phyloP scores from a whole-genome alignment of 2,797 vertebrate genomes.

The Coilia nasus region DNA sequence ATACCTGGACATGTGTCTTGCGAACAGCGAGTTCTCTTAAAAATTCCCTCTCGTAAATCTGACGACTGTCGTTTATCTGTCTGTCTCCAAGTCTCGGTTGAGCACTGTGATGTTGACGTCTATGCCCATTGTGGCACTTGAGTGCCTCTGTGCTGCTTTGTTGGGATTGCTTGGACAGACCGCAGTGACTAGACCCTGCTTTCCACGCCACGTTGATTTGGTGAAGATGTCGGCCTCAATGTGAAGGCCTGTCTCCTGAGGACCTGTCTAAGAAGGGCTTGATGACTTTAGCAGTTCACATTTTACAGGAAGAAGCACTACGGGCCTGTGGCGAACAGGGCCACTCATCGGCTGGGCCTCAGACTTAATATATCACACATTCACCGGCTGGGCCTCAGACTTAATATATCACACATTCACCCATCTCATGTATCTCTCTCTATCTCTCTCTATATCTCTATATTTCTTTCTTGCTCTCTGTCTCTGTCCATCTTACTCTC shows the following conservation, averaged over 20 bases:
- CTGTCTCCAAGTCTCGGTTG: neutral
- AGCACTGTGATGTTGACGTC: constrained; percentile 38
- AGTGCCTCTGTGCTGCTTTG: constrained; percentile 20
- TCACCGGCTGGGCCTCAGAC: neutral
- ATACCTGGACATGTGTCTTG: constrained; percentile 54
- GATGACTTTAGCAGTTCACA: constrained; percentile 64
- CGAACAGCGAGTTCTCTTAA: constrained; percentile 40
- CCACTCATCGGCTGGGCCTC: neutral
- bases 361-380: neutral
- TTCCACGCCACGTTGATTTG: neutral
- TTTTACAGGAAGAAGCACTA: constrained; percentile 33
- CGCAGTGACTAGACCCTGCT: neutral
- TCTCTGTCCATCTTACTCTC: neutral
- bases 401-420: neutral
- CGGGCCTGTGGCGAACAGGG: neutral
- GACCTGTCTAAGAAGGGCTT: constrained; percentile 45
- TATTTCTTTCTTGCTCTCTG: neutral
- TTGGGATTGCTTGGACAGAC: neutral
- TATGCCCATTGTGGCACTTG: neutral
- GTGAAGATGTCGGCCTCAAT: constrained; percentile 58
- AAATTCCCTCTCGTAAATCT: neutral
- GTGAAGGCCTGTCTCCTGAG: neutral
- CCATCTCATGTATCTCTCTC: neutral
- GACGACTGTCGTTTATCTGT: neutral
- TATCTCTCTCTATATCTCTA: neutral